Base-by-base conservation (phyloP, 2,888 invertebrate genomes). In the Ferrisia virgata region DNA sequence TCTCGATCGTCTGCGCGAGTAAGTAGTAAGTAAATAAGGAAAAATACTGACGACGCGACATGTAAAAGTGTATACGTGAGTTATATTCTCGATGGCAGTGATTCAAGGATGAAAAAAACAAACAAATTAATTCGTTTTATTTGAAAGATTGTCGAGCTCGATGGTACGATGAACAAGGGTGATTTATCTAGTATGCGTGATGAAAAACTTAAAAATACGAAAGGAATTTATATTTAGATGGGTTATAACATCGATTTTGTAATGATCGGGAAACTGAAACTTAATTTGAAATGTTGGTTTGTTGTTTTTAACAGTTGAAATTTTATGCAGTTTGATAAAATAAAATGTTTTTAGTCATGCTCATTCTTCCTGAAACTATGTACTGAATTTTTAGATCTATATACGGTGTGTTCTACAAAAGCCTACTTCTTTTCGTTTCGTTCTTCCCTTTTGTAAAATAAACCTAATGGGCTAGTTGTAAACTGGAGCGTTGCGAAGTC, bases 41-140 rank as follows among this genome's bases (percentile, higher is more conserved):
- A 33, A 33, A 11, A 31, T 33, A 33, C 33, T 72, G 72, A 72
- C 47, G 47, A n/a, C n/a, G n/a, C n/a, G n/a, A n/a, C n/a, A n/a
- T 47, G 47, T 72, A 72, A 33, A 53, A n/a, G 33, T 72, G 33
- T 33, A 31, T 72, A 33, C 33, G 33, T 28, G 25, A 33, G 31
- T 22, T 33, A 33, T 33, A 33, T 72, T 13, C 25, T 33, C 72
- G 72, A 72, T 72, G 33, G 72, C 72, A 72, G 33, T 72, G 72
- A 72, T 72, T 72, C 72, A 36, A 72, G 28, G 25, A 64, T 2
- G 28, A 64, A n/a, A 33, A 72, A n/a, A n/a, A n/a, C n/a, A n/a
- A 72, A 72, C 72, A 33, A 72, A 33, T 72, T 72, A 72, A 72
- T 72, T 33, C 31, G 33, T 72, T 72, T 72, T 72, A 72, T 72